Conservation (phyloP, 2,888 invertebrate species). For the Sipunculus nudus region DNA sequence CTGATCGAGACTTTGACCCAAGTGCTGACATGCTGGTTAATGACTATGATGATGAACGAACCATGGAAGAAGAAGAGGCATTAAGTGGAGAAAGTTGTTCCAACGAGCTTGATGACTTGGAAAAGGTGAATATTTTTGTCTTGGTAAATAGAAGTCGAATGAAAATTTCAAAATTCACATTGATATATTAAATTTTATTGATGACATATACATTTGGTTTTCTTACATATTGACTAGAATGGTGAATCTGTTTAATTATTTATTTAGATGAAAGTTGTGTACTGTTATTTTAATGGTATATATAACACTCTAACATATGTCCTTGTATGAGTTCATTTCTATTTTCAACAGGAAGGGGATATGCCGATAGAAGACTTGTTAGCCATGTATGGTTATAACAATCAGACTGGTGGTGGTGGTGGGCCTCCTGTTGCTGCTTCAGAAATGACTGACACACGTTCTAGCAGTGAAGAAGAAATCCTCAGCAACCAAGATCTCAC, state of each 20-base stretch:
- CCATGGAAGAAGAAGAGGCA: slow-evolving; percentile 96
- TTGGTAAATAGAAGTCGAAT: neutral
- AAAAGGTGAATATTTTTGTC: slow-evolving; percentile 71
- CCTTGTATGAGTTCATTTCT: slow-evolving; percentile 14
- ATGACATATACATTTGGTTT: too few species aligned
- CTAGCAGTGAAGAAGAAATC: slow-evolving; percentile 65
- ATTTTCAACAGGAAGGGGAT: slow-evolving; percentile 80
- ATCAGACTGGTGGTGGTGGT: too few species aligned
- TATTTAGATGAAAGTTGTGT: too few species aligned
- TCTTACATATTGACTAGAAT: too few species aligned
- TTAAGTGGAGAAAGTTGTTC: slow-evolving; percentile 83
- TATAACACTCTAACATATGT: too few species aligned
- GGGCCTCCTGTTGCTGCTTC: slow-evolving; percentile 13
- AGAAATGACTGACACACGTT: slow-evolving; percentile 49
- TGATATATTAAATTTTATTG: too few species aligned
- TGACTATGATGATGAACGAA: slow-evolving; percentile 97
- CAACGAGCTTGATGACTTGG: slow-evolving; percentile 87
- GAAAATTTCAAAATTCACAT: too few species aligned
- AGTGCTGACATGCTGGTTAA: slow-evolving; percentile 96
- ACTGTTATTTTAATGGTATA: too few species aligned
- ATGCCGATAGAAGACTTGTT: slow-evolving; percentile 94
- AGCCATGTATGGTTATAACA: slow-evolving; percentile 87
- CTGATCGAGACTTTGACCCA: slow-evolving; percentile 81
- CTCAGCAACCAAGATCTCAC: slow-evolving; percentile 65
- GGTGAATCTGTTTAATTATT: too few species aligned